Evolutionary conservation across 2,797 vertebrate species (phyloP).

Genomic region (Pteropus rufus): DNA sequence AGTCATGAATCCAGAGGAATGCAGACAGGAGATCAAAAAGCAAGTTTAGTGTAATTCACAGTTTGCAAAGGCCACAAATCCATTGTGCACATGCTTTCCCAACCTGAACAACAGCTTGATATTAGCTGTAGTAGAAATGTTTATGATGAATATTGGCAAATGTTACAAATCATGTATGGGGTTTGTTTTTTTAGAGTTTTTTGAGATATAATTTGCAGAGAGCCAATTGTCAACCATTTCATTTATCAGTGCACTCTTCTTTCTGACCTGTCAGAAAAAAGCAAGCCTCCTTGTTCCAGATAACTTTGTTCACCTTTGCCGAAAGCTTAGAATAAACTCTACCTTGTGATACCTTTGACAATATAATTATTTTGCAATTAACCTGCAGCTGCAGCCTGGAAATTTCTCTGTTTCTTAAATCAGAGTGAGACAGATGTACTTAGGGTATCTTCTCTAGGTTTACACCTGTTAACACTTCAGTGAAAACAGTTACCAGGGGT

Average conservation of each 20-base stretch:
- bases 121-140: neutral
- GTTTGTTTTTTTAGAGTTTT: neutral
- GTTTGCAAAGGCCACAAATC: neutral
- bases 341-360: neutral
- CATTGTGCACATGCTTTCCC: neutral
- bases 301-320: neutral
- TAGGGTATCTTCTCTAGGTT: neutral
- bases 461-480: neutral
- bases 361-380: neutral
- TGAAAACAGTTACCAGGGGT: neutral
- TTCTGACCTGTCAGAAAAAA: neutral
- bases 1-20: neutral
- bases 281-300: neutral
- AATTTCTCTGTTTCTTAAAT: neutral
- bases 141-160: neutral
- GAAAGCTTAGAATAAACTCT: neutral
- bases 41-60: neutral
- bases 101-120: neutral
- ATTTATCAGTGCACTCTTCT: neutral
- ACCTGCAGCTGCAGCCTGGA: neutral
- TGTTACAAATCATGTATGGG: neutral
- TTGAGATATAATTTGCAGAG: neutral
- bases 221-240: neutral
- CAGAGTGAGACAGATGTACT: neutral
- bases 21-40: neutral